These are phyloP conservation scores for Burhinus bistriatus DNA, from an alignment of 2,113 vertebrate species.

Conservation along the genomic window DNA sequence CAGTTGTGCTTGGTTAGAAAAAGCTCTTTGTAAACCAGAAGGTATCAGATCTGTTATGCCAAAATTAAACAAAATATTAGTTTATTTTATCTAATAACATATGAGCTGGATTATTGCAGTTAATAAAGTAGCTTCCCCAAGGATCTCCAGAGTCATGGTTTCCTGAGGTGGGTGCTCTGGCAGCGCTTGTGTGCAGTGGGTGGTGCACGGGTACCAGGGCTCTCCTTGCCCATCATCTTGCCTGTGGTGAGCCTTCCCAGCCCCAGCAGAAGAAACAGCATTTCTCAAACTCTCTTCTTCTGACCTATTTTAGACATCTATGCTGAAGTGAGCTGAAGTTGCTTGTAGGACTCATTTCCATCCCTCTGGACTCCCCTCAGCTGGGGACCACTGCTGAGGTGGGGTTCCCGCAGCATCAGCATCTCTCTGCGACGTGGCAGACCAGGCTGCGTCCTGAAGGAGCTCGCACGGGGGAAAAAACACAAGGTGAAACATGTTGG, in stretches of 20 bases:
- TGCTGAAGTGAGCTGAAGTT: neutral
- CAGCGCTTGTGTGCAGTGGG: neutral
- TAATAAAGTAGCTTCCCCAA: neutral
- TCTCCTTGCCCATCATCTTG: neutral
- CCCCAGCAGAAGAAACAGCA: neutral
- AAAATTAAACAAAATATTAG: neutral
- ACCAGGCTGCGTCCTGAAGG: neutral
- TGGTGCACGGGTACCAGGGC: accelerated
- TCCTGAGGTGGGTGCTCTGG: neutral
- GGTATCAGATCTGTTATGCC: neutral
- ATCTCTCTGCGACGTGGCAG: accelerated
- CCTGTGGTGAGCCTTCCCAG: neutral
- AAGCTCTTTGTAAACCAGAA: neutral
- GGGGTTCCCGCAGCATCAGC: neutral
- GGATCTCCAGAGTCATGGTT: neutral
- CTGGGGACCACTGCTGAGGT: neutral
- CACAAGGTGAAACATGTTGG: accelerated
- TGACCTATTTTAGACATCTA: neutral
- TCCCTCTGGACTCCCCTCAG: neutral
- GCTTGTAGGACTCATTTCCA: neutral
- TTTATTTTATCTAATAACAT: neutral
- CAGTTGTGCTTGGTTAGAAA: neutral
- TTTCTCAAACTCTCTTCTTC: neutral
- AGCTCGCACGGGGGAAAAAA: accelerated
- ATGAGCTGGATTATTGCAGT: accelerated